Conservation (phyloP, 1,140 invertebrate genomes). For the Conus ventricosus region DNA sequence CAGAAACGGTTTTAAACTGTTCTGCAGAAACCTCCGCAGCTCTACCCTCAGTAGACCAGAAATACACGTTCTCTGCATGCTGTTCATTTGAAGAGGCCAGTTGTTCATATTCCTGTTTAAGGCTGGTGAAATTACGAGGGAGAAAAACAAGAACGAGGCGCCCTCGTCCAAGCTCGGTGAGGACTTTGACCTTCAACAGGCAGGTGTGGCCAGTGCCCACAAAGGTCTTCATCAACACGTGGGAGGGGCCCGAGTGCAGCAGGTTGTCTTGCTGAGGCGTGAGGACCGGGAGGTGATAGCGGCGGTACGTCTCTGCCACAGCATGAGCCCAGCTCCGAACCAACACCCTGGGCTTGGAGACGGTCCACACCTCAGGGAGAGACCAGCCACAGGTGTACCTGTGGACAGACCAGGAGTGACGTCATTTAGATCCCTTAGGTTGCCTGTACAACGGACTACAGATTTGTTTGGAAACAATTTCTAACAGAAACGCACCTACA, state of each 20-base stretch:
- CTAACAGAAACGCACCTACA: too few relatives aligned
- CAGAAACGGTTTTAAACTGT: neutral
- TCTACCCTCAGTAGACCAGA: neutral
- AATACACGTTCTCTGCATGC: neutral
- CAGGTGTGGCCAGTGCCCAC: neutral
- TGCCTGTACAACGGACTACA: too few relatives aligned
- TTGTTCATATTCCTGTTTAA: neutral
- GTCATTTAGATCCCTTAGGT: too few relatives aligned
- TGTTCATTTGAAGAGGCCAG: neutral
- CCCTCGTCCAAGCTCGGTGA: neutral
- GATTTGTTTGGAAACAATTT: too few relatives aligned
- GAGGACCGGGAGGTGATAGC: neutral
- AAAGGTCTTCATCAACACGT: neutral
- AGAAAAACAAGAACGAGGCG: neutral
- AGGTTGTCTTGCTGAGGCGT: conserved; percentile 3
- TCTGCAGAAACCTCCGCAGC: neutral
- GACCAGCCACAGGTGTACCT: conserved; percentile 30
- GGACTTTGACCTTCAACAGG: conserved; percentile 4
- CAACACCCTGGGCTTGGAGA: neutral
- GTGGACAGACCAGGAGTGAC: neutral
- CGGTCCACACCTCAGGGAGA: conserved; percentile 7
- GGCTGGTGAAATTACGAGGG: neutral
- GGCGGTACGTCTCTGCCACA: neutral
- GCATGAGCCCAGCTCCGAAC: neutral
- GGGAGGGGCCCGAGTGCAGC: neutral